phyloP scores from a whole-genome alignment of 2,888 invertebrate species.

The Drosophila testacea region DNA sequence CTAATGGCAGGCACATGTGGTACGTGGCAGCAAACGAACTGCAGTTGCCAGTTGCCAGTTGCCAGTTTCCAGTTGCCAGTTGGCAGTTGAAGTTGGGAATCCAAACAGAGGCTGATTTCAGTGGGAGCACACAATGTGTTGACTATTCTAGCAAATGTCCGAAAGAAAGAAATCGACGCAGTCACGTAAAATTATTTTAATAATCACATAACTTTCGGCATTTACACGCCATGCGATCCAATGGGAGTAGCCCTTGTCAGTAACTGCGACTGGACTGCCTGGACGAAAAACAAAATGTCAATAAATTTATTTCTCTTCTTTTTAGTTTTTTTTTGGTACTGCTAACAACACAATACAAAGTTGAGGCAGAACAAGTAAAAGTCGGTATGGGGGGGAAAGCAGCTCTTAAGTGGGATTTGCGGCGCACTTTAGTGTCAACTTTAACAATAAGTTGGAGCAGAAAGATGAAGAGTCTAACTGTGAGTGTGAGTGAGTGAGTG shows the following conservation, averaged over 20 bases:
- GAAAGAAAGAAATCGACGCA: slow-evolving; percentile 75
- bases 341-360: slow-evolving; percentile 22
- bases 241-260: slow-evolving; percentile 46
- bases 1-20: slow-evolving; percentile 76
- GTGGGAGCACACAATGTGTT: slow-evolving; percentile 37
- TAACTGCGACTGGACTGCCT: background rate
- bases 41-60: slow-evolving; percentile 45
- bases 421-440: slow-evolving; percentile 79
- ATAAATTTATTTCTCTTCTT: slow-evolving; percentile 53
- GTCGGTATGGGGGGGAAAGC: slow-evolving; percentile 28
- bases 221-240: slow-evolving; percentile 74
- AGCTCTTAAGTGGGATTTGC: slow-evolving; percentile 80
- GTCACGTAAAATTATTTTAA: slow-evolving; percentile 80
- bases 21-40: slow-evolving; percentile 77
- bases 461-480: slow-evolving; percentile 22
- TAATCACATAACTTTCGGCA: slow-evolving; percentile 80
- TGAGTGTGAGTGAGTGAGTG: slow-evolving; percentile 3
- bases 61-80: slow-evolving; percentile 8
- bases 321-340: background rate
- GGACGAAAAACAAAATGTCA: slow-evolving; percentile 65
- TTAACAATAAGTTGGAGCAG: slow-evolving; percentile 76
- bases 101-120: slow-evolving; percentile 25
- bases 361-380: slow-evolving; percentile 36
- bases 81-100: slow-evolving; percentile 17
- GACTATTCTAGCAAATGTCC: slow-evolving; percentile 55